Evolutionary conservation across 1,140 invertebrate genomes (phyloP), one percentile per base, ranked within the genome.

Genomic region (Tetragonula clypearis): DNA sequence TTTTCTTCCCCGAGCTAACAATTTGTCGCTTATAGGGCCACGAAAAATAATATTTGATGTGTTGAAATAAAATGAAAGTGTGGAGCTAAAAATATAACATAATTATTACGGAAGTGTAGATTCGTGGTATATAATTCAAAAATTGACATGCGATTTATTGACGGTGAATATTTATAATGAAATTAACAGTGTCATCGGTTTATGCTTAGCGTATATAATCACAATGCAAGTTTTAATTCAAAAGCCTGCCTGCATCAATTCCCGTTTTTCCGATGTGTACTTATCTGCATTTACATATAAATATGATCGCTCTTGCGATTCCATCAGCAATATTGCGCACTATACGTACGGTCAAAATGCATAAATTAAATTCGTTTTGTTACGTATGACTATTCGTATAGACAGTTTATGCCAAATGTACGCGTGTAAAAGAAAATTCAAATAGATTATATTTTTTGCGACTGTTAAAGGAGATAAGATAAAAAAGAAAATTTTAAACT

Each of bases 271-370:
- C 68, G 15, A 72, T 35, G 68, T 71, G 68, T 62, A 77, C 79
- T 79, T 79, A 76, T 69, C 72, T 74, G 55, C 65, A 89, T 89
- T 89, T 89, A 84, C 88, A 89, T 89, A 89, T 88, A 89, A 89
- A 89, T 89, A 89, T 88, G 84, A 71, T 75, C 66, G 84, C 75
- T 71, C 72, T 84, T 68, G 35, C 75, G 58, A 83, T 85, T 65
- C 83, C 73, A 83, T 82, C 62, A 72, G 76, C 86, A 84, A 82
- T 77, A 85, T 80, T 73, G 78, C 79, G 55, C 68, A 83, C 66
- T 68, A 79, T 69, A 78, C 68, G 49, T 68, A 74, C 53, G 75
- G 87, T 84, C 82, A 80, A 82, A 86, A 88, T 83, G 85, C 87
- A 89, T 87, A 89, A 87, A 85, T 88, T 89, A 89, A 88, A 89